These are phyloP conservation scores for rat (Rattus norvegicus) DNA, from an alignment of 2,113 vertebrate genomes.

Conservation along the genomic window GRCr8 NC_086028.1:95621001-95621500, in stretches of 20 bases:
- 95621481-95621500: neutral
- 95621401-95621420: slow-evolving; percentile 86
- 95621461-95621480: slow-evolving; percentile 89
- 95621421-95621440: slow-evolving; percentile 92
- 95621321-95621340: slow-evolving; percentile 89
- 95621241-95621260: neutral
- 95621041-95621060: neutral
- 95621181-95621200: neutral
- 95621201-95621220: neutral
- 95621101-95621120: neutral
- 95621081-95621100: neutral
- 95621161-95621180: neutral
- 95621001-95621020: too few relatives aligned
- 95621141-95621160: neutral
- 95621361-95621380: slow-evolving; percentile 80
- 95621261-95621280: neutral
- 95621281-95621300: slow-evolving; percentile 64
- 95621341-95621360: slow-evolving; percentile 83
- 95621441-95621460: slow-evolving; percentile 86
- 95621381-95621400: slow-evolving; percentile 77
- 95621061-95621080: neutral
- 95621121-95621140: neutral
- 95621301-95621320: slow-evolving; percentile 94
- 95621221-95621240: neutral
- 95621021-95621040: neutral